Evolutionary conservation across 2,797 vertebrate genomes (phyloP), one percentile per base, ranked within the genome.

Genomic region (Sebastes trivittatus): DNA sequence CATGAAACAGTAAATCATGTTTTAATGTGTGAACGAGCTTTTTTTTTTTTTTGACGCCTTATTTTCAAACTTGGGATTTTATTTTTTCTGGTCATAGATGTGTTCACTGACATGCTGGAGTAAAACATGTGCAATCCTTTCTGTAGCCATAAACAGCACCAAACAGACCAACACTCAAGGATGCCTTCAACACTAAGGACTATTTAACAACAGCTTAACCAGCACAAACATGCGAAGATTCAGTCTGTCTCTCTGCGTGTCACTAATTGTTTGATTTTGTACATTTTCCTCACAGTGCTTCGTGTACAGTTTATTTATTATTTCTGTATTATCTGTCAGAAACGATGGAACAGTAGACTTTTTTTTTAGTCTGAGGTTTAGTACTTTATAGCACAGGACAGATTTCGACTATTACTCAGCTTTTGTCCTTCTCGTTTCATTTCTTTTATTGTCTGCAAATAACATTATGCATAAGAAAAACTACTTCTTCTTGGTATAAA

Each of bases 271-370:
- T 87, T 87, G 70, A 73, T 83, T 90, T 92, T 93, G 89, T 93
- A 86, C 59, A 90, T 89, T 91, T 79, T 89, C 84, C 85, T 92
- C 90, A 85, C 78, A 87, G 69, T 75, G 72, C 85, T 91, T 90
- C 55, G 62, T 93, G 93, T 91, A 89, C 88, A 91, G 79, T 87
- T 92, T 92, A 94, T 94, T 94, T 93, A 92, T 94, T 93, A 87
- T 90, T 92, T 89, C 83, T 85, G 23, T 89, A 64, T 85, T 89
- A 88, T 69, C 82, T 91, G 85, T 91, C 82, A 82, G 78, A 80
- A 76, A 88, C 34, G 0, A 76, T 77, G 75, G 76, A 76, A 87
- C 65, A 66, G 55, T 84, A 83, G 83, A 83, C 69, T 84, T 82
- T 80, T 46, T 46, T 72, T 75, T 80, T 88, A 82, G 83, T 88